Evolutionary conservation across 2,113 vertebrate species (phyloP).

Genomic region (Prochilodus magdalenae): DNA sequence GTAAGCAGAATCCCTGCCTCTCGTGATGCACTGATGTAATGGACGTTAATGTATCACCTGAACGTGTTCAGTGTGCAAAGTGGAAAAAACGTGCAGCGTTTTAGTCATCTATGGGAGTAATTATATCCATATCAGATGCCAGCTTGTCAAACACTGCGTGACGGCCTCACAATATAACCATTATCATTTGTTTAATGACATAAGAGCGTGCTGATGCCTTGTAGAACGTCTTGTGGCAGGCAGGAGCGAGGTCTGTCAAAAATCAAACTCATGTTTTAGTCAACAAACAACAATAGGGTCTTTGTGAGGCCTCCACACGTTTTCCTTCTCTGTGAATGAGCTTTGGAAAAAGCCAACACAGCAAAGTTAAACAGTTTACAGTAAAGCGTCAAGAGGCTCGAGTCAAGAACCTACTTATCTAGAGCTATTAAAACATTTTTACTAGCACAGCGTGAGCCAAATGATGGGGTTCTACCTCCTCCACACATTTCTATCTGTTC

Average conservation of each 20-base stretch:
- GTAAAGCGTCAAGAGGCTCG: not conserved
- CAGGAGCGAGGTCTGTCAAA: constrained; percentile 16
- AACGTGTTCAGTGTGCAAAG: not conserved
- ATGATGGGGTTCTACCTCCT: not conserved
- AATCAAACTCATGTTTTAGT: not conserved
- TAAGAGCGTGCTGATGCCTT: constrained; percentile 14
- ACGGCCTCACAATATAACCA: constrained; percentile 21
- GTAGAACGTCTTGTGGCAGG: not conserved
- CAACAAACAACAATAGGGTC: constrained; percentile 8
- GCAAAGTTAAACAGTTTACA: not conserved
- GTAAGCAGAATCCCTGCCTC: not conserved
- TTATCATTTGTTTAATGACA: constrained; percentile 33
- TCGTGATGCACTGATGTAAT: not conserved
- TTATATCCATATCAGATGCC: constrained; percentile 1
- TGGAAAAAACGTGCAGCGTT: not conserved
- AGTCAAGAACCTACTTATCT: not conserved
- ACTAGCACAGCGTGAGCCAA: not conserved
- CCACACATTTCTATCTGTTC: not conserved
- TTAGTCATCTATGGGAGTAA: not conserved
- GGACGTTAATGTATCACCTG: not conserved
- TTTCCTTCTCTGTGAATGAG: not conserved
- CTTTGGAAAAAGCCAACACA: not conserved
- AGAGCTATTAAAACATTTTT: not conserved
- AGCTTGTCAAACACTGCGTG: constrained; percentile 10
- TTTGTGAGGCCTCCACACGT: not conserved